Base-by-base conservation (phyloP, 2,888 invertebrate species). In the Eucera pruinosa region DNA sequence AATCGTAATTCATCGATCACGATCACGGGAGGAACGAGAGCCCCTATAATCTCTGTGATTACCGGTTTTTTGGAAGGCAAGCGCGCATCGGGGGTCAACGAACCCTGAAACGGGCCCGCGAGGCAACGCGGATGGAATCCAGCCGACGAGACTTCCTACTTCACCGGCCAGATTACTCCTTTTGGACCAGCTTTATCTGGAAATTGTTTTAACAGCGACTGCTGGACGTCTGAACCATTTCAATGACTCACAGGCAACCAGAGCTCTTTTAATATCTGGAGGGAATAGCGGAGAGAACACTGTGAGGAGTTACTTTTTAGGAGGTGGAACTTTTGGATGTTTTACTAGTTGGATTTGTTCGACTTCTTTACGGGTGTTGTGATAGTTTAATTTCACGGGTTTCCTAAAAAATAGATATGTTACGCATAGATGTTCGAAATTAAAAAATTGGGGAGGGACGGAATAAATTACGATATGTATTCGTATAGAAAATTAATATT, bases 1-100 rank as follows among this genome's bases (percentile, higher is more conserved):
- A 62, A 80, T 66, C 76, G 64, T 65, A 72, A 62, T 78, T 83
- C 67, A 78, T 83, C 75, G 80, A 80, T 80, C 77, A 65, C 64
- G 62, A 67, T 58, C 54, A 52, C 30, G 52, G 33, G 64, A 61
- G 62, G 36, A 36, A 48, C 25, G 41, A 39, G 45, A 41, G 55
- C 47, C 69, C 67, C 68, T 75, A 66, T 83, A 82, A 84, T 83
- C 67, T 69, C 25, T 48, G 41, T 55, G 74, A 80, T 81, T 75
- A 15, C 74, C 68, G 66, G 73, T 27, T 55, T 74, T 73, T 65
- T 77, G 48, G 68, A 67, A 62, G 58, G 62, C 13, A 15, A 50
- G 47, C 33, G 43, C 45, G 43, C 57, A 57, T 4, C 36, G 15
- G 9, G 20, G 75, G 60, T 78, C 74, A 68, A 82, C 58, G 65